A percentile compares a stretch with the other conserved stretches of the same genome.
phyloP scores from a whole-genome alignment of 1,140 invertebrate species.

The Doryteuthis pealeii region DNA sequence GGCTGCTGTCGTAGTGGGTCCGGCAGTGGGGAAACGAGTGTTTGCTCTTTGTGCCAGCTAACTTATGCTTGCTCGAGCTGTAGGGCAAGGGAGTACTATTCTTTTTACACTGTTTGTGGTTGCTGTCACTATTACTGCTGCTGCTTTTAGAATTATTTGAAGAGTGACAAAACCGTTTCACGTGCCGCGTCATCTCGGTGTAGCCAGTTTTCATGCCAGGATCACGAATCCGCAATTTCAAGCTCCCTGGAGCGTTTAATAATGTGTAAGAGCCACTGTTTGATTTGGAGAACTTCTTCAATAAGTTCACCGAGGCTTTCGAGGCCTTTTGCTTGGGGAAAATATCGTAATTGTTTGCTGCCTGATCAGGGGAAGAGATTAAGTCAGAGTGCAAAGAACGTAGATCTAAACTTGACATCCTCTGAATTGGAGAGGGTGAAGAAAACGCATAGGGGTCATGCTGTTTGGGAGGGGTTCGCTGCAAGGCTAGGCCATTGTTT shows the following conservation, averaged over 20 bases:
- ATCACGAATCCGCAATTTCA: conserved; percentile 8
- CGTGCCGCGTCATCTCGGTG: neutral
- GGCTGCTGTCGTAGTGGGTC: conserved; percentile 4
- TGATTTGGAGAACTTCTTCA: neutral
- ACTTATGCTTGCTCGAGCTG: neutral
- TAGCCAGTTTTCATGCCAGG: neutral
- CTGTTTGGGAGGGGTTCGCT: too few relatives aligned
- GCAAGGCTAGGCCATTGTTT: too few relatives aligned
- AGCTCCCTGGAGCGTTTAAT: conserved; percentile 8
- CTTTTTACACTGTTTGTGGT: neutral
- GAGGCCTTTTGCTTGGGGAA: neutral
- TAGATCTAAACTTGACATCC: too few relatives aligned
- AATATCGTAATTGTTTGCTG: too few relatives aligned
- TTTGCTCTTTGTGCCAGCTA: neutral
- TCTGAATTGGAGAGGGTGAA: too few relatives aligned
- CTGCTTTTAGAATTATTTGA: too few relatives aligned
- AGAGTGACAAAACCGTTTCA: neutral
- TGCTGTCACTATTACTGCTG: too few relatives aligned
- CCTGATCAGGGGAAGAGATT: too few relatives aligned
- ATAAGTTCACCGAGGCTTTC: neutral
- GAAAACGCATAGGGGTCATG: too few relatives aligned
- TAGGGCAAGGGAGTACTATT: neutral
- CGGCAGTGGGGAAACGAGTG: neutral
- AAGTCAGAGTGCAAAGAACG: too few relatives aligned
- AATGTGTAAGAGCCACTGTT: neutral